Conservation (phyloP, 2,888 invertebrate species). For the Torymus aiolomorphi region DNA sequence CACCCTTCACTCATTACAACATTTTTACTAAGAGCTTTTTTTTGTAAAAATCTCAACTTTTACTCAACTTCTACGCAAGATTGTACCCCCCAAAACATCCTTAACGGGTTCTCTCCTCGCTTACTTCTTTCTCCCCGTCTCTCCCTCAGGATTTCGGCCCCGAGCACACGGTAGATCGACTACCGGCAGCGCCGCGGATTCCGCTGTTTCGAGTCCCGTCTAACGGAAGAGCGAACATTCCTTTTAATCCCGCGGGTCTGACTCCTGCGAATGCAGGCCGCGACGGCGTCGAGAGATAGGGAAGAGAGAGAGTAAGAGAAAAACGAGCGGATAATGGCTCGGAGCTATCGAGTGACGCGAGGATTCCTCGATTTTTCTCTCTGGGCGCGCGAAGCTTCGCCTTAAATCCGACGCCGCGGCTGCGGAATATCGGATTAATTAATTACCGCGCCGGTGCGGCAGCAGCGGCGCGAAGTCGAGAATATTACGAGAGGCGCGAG, state of each 20-base stretch:
- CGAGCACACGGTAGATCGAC: conserved; percentile 52
- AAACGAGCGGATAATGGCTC: conserved; percentile 27
- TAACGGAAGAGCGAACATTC: conserved; percentile 61
- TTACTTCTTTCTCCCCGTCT: conserved; percentile 60
- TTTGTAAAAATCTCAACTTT: too few relatives aligned
- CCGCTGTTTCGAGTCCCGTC: conserved; percentile 60
- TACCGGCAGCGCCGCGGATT: conserved; percentile 44
- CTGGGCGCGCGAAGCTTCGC: too few relatives aligned
- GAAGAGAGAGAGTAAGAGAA: conserved; percentile 19
- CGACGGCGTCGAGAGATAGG: background rate
- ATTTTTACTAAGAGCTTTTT: too few relatives aligned
- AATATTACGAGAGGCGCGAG: too few relatives aligned
- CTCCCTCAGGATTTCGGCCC: conserved; percentile 45
- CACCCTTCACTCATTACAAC: too few relatives aligned
- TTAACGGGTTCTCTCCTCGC: conserved; percentile 58
- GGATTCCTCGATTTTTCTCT: background rate
- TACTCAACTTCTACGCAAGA: background rate
- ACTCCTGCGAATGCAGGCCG: conserved; percentile 51
- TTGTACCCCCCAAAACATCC: conserved; percentile 1
- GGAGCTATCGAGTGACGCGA: conserved; percentile 5
- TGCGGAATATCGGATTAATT: conserved; percentile 3
- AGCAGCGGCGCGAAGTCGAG: too few relatives aligned
- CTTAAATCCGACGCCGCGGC: background rate
- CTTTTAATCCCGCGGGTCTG: conserved; percentile 64
- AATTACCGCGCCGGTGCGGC: background rate